phyloP scores from a whole-genome alignment of 2,888 invertebrate species.

The Himalopsyche kuldschensis region DNA sequence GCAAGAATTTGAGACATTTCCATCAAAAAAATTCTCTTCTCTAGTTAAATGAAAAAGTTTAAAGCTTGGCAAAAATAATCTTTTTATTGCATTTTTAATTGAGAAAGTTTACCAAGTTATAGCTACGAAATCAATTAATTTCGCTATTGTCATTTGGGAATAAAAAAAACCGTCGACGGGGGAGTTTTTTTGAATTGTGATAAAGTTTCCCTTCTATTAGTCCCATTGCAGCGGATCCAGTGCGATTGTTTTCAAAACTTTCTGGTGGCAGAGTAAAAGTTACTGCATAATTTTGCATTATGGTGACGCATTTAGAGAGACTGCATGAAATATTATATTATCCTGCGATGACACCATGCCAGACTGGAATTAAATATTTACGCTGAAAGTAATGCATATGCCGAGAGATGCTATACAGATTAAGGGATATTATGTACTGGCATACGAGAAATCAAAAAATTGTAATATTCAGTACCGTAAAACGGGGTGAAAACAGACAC shows the following conservation, averaged over 20 bases:
- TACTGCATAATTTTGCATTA: not conserved
- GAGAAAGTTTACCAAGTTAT: not conserved
- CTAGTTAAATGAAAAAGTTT: not conserved
- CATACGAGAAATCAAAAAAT: too few relatives aligned
- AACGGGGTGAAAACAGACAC: too few relatives aligned
- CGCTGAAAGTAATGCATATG: not conserved
- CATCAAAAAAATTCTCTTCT: too few relatives aligned
- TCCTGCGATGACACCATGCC: not conserved
- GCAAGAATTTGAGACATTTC: too few relatives aligned
- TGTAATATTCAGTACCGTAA: too few relatives aligned
- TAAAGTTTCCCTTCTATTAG: not conserved
- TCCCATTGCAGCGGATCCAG: not conserved
- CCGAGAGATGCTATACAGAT: too few relatives aligned
- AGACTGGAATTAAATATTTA: not conserved
- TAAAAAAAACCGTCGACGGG: not conserved
- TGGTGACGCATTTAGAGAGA: not conserved
- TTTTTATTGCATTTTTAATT: not conserved
- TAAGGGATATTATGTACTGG: too few relatives aligned
- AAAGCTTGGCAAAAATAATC: not conserved
- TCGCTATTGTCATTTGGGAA: not conserved
- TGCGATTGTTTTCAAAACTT: conserved; percentile 13
- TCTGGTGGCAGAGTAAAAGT: conserved; percentile 7
- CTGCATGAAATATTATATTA: not conserved
- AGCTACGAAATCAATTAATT: not conserved
- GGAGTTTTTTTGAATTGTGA: not conserved